phyloP scores from a whole-genome alignment of 2,113 vertebrate genomes.

The Melanerpes aurifrons region DNA sequence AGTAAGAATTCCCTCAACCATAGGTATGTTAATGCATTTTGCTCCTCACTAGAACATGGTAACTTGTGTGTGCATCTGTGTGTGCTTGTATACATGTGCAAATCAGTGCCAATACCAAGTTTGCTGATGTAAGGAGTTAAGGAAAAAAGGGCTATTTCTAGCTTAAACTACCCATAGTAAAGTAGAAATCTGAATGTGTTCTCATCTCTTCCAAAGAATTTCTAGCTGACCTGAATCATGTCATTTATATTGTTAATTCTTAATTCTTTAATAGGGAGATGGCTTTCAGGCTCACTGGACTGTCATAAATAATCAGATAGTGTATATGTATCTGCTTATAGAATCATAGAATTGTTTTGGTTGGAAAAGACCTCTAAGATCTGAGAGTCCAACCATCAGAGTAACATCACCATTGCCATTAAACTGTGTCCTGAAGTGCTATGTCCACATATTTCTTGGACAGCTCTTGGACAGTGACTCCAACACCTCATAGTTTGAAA shows the following conservation, averaged over 20 bases:
- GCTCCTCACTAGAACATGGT: neutral
- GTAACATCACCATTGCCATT: no score
- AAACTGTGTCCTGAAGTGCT: no score
- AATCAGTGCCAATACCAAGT: neutral
- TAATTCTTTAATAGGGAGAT: neutral
- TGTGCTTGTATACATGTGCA: neutral
- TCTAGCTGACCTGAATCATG: neutral
- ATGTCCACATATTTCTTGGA: no score
- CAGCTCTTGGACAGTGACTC: no score
- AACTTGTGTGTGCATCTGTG: neutral
- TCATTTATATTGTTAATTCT: neutral
- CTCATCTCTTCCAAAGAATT: neutral
- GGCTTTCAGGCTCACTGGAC: neutral
- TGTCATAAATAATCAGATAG: neutral
- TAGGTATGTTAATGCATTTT: neutral
- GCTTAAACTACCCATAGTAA: neutral
- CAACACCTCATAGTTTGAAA: neutral
- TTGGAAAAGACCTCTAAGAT: no score
- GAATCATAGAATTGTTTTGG: no score
- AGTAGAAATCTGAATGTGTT: neutral
- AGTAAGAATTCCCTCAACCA: neutral
- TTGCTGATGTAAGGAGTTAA: neutral
- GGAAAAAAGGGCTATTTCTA: neutral
- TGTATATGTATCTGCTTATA: neutral
- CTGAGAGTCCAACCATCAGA: no score